phyloP scores from a whole-genome alignment of 35 echinoderm and acorn worm genomes.

The Eucidaris tribuloides region DNA sequence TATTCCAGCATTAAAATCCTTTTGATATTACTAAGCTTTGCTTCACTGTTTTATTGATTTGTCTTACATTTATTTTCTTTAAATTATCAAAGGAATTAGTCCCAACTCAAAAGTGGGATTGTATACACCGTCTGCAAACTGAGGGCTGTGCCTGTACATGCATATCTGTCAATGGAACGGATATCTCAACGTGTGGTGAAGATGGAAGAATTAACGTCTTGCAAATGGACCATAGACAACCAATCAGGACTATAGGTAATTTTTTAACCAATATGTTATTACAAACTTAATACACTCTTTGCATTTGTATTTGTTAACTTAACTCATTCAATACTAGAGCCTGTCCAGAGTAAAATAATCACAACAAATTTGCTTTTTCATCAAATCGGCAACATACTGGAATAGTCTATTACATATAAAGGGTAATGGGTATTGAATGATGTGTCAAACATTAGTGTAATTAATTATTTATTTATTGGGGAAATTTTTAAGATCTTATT shows the following conservation, averaged over 20 bases:
- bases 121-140: slow-evolving; percentile 58
- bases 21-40: neutral
- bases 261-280: neutral
- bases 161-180: slow-evolving; percentile 70
- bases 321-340: too few relatives aligned
- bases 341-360: too few relatives aligned
- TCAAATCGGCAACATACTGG: too few relatives aligned
- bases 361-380: too few relatives aligned
- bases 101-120: slow-evolving; percentile 66
- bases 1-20: too few relatives aligned
- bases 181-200: slow-evolving; percentile 82
- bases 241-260: slow-evolving; percentile 90
- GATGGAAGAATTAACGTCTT: slow-evolving; percentile 90
- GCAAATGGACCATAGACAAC: slow-evolving; percentile 70
- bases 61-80: too few relatives aligned
- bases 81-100: slow-evolving; percentile 62
- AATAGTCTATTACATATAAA: too few relatives aligned
- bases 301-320: too few relatives aligned
- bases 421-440: too few relatives aligned
- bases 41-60: neutral
- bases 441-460: too few relatives aligned
- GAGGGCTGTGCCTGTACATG: slow-evolving; percentile 75
- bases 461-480: too few relatives aligned
- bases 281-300: neutral
- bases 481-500: too few relatives aligned